phyloP scores from a whole-genome alignment of 2,113 vertebrate genomes.

The Sigmodon hispidus region DNA sequence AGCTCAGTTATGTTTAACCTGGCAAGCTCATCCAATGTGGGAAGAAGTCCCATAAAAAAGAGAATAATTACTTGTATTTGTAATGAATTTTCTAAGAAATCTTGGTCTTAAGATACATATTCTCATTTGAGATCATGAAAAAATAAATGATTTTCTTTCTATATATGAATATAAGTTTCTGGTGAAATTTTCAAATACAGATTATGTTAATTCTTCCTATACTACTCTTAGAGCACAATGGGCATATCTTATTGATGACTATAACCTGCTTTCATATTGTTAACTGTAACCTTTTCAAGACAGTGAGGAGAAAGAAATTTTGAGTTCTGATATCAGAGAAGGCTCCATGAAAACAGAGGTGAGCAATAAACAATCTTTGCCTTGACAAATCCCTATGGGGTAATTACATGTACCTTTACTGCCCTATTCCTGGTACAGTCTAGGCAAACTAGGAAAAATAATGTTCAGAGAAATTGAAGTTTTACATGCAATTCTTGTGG shows the following conservation, averaged over 20 bases:
- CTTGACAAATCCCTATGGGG: background rate
- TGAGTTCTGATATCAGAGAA: background rate
- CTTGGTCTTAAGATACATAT: background rate
- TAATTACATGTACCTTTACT: background rate
- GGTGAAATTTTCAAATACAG: background rate
- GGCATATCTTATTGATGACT: background rate
- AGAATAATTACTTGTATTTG: too few species aligned
- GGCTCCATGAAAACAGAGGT: background rate
- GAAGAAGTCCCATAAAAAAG: background rate
- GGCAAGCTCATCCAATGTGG: background rate
- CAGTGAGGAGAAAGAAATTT: background rate
- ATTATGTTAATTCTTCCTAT: background rate
- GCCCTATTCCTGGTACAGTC: background rate
- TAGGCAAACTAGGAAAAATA: background rate
- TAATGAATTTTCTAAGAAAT: background rate
- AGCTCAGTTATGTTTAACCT: background rate
- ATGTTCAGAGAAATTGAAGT: background rate
- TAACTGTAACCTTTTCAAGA: background rate
- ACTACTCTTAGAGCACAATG: fast-evolving
- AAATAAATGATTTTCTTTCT: background rate
- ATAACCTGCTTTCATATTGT: background rate
- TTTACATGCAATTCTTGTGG: background rate
- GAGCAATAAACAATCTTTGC: background rate
- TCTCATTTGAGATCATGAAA: background rate
- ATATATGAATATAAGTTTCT: background rate